These are phyloP conservation scores for Peromyscus polionotus DNA, from an alignment of 2,113 vertebrate genomes.

Conservation along the genomic window DNA sequence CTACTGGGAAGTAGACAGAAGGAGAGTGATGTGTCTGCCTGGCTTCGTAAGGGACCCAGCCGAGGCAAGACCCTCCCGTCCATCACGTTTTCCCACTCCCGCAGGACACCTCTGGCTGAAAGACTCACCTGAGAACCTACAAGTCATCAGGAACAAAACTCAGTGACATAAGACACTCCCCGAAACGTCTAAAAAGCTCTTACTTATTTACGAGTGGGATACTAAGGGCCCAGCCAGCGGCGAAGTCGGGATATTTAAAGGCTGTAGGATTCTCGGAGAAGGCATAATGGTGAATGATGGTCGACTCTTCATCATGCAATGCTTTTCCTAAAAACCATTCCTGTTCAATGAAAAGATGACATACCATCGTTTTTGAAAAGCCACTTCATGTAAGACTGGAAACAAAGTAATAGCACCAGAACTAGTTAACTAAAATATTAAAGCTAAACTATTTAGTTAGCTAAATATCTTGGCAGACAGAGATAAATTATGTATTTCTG, in stretches of 20 bases:
- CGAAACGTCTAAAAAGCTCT: slow-evolving; percentile 74
- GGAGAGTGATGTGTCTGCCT: neutral
- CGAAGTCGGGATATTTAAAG: slow-evolving; percentile 98
- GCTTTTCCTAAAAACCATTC: slow-evolving; percentile 98
- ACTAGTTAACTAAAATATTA: slow-evolving; percentile 17
- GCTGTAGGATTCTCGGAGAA: slow-evolving; percentile 96
- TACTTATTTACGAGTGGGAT: slow-evolving; percentile 94
- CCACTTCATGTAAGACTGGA: neutral
- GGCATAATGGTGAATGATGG: slow-evolving; percentile 99
- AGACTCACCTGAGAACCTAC: neutral
- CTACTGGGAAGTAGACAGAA: neutral
- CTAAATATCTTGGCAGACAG: neutral
- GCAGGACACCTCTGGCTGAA: neutral
- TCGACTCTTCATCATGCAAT: slow-evolving; percentile 96
- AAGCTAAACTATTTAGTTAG: neutral
- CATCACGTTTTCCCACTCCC: neutral
- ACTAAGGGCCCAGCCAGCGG: slow-evolving; percentile 96
- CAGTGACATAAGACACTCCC: neutral
- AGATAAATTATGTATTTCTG: neutral
- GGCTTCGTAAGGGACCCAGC: neutral
- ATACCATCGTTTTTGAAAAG: neutral
- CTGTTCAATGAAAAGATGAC: slow-evolving; percentile 87
- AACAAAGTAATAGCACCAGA: neutral
- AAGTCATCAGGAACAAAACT: neutral
- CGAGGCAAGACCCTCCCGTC: neutral